Percentiles rank a stretch among this genome's conserved stretches.
phyloP scores from a whole-genome alignment of 2,797 vertebrate genomes.

The Enteromius afrohamiltoni region DNA sequence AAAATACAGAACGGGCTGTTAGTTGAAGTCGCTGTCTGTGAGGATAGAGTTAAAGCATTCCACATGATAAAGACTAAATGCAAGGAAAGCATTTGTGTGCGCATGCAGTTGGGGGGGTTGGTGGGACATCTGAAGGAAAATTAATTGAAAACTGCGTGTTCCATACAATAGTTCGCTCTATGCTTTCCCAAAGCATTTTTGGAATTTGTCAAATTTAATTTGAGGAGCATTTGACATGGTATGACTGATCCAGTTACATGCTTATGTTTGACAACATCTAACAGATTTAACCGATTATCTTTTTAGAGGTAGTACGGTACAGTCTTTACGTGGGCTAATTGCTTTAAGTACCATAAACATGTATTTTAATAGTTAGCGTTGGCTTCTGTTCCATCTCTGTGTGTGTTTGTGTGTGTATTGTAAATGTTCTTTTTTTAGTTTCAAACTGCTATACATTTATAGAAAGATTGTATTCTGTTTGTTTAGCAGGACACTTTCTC shows the following conservation, averaged over 20 bases:
- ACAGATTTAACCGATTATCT: conserved; percentile 41
- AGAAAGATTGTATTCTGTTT: neutral
- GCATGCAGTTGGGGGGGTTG: neutral
- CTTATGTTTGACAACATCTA: conserved; percentile 44
- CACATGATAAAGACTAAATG: conserved; percentile 28
- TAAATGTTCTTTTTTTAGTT: neutral
- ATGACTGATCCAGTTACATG: conserved; percentile 42
- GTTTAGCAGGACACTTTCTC: conserved; percentile 16
- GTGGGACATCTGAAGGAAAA: conserved; percentile 29
- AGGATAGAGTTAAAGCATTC: conserved; percentile 31
- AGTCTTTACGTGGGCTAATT: neutral
- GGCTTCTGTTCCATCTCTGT: conserved; percentile 1
- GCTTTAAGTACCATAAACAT: neutral
- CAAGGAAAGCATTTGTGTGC: conserved; percentile 1
- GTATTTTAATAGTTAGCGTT: neutral
- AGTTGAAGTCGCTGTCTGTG: conserved; percentile 15
- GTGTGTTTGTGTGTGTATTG: neutral
- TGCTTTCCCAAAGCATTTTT: conserved; percentile 13
- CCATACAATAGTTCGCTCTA: conserved; percentile 33
- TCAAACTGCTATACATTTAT: neutral
- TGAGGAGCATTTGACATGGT: conserved; percentile 29
- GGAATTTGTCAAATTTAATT: conserved; percentile 48
- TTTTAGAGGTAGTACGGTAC: neutral
- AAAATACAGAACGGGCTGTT: conserved; percentile 11
- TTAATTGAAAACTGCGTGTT: conserved; percentile 40